phyloP scores from a whole-genome alignment of 2,797 vertebrate genomes.

The Mus caroli region DNA sequence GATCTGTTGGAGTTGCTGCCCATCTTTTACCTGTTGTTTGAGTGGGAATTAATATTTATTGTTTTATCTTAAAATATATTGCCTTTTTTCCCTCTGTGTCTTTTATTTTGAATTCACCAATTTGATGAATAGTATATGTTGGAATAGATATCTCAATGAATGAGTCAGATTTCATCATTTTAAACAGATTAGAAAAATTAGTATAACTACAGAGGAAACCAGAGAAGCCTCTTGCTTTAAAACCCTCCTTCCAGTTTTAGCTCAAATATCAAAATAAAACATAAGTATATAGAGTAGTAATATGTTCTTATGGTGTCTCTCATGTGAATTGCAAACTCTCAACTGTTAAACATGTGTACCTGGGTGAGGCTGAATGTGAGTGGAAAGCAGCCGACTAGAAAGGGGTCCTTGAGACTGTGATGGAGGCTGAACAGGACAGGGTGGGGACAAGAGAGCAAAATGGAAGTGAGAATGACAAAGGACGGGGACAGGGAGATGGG shows the following conservation, averaged over 20 bases:
- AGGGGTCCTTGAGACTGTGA: neutral
- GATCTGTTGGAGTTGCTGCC: neutral
- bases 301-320: neutral
- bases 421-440: neutral
- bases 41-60: neutral
- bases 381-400: neutral
- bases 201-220: neutral
- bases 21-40: neutral
- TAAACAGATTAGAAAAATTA: neutral
- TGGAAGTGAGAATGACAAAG: neutral
- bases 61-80: neutral
- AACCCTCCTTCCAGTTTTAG: neutral
- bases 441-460: neutral
- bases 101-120: neutral
- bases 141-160: constrained; percentile 18
- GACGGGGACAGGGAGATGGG: neutral
- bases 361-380: neutral
- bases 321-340: neutral
- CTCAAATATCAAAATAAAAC: neutral
- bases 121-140: neutral
- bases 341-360: neutral
- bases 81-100: neutral
- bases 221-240: neutral
- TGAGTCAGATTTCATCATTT: neutral
- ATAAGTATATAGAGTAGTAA: neutral